Evolutionary conservation across 2,113 vertebrate species (phyloP), one percentile per base, ranked within the genome.

Genomic region (Passer montanus): DNA sequence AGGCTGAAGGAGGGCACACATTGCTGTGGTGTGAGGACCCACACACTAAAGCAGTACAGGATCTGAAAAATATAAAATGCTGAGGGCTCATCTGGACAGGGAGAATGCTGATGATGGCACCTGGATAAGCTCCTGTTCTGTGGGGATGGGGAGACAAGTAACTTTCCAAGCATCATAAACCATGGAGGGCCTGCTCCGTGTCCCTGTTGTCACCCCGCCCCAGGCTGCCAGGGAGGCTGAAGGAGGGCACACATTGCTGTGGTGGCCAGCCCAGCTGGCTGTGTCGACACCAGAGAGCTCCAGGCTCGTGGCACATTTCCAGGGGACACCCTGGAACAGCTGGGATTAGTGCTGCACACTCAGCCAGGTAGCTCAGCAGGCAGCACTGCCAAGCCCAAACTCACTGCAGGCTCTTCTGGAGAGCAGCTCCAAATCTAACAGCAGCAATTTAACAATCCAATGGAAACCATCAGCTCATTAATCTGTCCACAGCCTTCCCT

Each of bases 241-340:
- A 68, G 50, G 30, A 46, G 60, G 30, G 27, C 62, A 22, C 14
- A 4, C 18, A 26, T 17, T 52, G 30, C 33, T 15, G 22, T 7
- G 44, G 33, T 33, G 33, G 6, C 52, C 43, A 49, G 50, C 30
- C 41, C 49, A 73, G 63, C 44, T 55, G 66, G 28, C 43, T 50
- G 24, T 15, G 15, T 1, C 39, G 1, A 0, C 55, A n/a, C 15
- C 0, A 0, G 12, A 73, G 49, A 47, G 37, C 18, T 19, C 44
- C 46, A 62, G 37, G 46, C 77, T 70, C 2, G 1, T 2, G 52
- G 41, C 28, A 35, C 13, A 58, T n/a, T 62, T 28, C 23, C 69
- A 72, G 41, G 64, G 39, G 15, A 53, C 39, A 9, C 28, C 37
- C 9, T 18, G 27, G n/a, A 37, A 44, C 23, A 16, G 44, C 31